A percentile compares a stretch with the other conserved stretches of the same genome.
phyloP scores from a whole-genome alignment of 2,113 vertebrate genomes.

The Poeciliopsis occidentalis region DNA sequence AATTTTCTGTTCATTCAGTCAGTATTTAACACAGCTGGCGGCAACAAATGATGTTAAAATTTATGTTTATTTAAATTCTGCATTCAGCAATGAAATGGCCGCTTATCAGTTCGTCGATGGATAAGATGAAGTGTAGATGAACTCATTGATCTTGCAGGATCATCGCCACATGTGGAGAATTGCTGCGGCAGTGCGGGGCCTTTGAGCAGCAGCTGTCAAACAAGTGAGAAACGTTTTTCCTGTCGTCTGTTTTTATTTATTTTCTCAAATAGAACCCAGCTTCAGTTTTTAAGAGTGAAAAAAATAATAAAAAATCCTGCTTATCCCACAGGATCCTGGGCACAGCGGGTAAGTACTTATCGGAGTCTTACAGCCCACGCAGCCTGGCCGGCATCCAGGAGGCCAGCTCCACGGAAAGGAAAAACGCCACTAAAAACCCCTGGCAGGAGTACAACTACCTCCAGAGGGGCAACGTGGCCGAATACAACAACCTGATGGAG shows the following conservation, averaged over 20 bases:
- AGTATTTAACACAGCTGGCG: too few species aligned
- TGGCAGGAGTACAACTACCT: slow-evolving; percentile 99
- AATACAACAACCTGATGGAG: slow-evolving; percentile 92
- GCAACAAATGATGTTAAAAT: too few species aligned
- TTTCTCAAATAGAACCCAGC: neutral
- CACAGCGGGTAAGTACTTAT: slow-evolving; percentile 90
- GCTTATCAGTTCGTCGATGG: too few species aligned
- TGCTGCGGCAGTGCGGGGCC: slow-evolving; percentile 78
- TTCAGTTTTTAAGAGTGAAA: neutral
- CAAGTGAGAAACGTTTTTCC: slow-evolving; percentile 54
- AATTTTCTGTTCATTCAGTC: too few species aligned
- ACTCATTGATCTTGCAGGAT: slow-evolving; percentile 51
- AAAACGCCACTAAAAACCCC: slow-evolving; percentile 86
- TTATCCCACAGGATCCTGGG: slow-evolving; percentile 85
- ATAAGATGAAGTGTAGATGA: too few species aligned
- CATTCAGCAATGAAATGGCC: too few species aligned
- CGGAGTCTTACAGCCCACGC: slow-evolving; percentile 92
- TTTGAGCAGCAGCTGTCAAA: slow-evolving; percentile 83
- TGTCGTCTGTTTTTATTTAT: neutral
- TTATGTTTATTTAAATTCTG: too few species aligned
- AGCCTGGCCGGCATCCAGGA: slow-evolving; percentile 92
- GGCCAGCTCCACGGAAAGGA: slow-evolving; percentile 83
- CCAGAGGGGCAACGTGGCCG: slow-evolving; percentile 85
- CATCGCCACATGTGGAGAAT: slow-evolving; percentile 81
- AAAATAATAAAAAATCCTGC: too few species aligned